These are phyloP conservation scores for Corythornis leucogaster DNA, from an alignment of 2,797 vertebrate species.

Conservation along the genomic window DNA sequence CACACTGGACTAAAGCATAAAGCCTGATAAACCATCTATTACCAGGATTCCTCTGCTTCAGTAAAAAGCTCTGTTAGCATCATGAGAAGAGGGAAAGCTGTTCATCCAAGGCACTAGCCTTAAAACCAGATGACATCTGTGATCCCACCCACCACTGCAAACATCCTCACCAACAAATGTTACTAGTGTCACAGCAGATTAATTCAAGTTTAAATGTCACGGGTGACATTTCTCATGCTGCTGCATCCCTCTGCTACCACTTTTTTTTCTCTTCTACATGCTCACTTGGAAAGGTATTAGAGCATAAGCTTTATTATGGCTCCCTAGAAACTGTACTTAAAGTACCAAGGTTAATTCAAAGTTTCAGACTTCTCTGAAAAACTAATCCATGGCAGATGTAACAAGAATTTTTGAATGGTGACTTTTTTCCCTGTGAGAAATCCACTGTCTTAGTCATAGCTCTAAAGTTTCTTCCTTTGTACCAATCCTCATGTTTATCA, in stretches of 20 bases:
- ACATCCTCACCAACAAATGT: constrained; percentile 33
- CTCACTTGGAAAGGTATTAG: background rate
- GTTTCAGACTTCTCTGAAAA: constrained; percentile 22
- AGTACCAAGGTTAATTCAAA: constrained; percentile 43
- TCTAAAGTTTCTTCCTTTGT: background rate
- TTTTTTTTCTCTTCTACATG: background rate
- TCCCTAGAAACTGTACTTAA: constrained; percentile 36
- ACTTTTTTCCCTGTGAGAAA: background rate
- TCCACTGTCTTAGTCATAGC: background rate
- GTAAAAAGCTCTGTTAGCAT: background rate
- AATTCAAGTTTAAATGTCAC: constrained; percentile 56
- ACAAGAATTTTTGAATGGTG: background rate
- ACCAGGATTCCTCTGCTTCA: background rate
- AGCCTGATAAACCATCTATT: background rate
- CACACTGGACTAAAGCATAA: background rate
- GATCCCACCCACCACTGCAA: constrained; percentile 7
- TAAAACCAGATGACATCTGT: background rate
- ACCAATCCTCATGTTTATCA: background rate
- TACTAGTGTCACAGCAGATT: constrained; percentile 44
- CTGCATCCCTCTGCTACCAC: background rate
- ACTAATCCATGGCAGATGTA: background rate
- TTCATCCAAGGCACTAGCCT: background rate
- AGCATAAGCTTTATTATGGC: background rate
- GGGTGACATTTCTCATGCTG: background rate
- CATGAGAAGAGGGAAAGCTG: background rate